A percentile compares a stretch with the other conserved stretches of the same genome.
Conservation (phyloP, 2,888 invertebrate species). For the Iselma pallidipennis region DNA sequence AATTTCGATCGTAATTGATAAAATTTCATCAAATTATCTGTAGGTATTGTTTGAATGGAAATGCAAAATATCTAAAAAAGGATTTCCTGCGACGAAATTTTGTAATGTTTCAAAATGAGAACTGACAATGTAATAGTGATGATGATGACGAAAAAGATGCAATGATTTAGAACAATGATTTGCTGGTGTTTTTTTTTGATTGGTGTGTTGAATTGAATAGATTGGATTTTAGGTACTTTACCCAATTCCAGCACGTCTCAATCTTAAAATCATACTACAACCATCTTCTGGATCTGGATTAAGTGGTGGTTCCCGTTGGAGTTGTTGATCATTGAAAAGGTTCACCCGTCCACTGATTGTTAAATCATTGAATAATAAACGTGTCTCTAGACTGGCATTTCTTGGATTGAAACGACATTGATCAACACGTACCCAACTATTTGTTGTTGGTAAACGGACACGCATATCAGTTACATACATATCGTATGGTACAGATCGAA, state of each 20-base stretch:
- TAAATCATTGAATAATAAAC: constrained; percentile 77
- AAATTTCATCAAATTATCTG: constrained; percentile 3
- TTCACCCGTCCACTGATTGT: constrained; percentile 79
- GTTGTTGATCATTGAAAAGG: constrained; percentile 56
- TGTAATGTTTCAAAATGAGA: not conserved
- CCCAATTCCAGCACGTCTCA: constrained; percentile 78
- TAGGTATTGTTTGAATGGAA: not conserved
- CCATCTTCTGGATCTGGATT: constrained; percentile 54
- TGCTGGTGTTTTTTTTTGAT: no score
- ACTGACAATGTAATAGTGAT: no score
- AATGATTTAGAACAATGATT: no score
- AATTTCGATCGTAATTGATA: not conserved
- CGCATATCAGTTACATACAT: constrained; percentile 73
- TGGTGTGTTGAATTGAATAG: no score
- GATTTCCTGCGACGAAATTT: not conserved
- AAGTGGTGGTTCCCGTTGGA: constrained; percentile 55
- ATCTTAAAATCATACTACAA: constrained; percentile 78
- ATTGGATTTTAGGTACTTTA: no score
- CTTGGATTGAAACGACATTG: constrained; percentile 75
- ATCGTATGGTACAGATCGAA: constrained; percentile 66
- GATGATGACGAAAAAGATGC: no score
- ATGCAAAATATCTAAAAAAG: not conserved
- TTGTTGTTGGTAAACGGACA: constrained; percentile 68
- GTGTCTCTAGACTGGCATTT: constrained; percentile 75
- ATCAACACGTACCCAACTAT: constrained; percentile 72